Conservation (phyloP, 1,140 invertebrate species). For the Pinna nobilis region DNA sequence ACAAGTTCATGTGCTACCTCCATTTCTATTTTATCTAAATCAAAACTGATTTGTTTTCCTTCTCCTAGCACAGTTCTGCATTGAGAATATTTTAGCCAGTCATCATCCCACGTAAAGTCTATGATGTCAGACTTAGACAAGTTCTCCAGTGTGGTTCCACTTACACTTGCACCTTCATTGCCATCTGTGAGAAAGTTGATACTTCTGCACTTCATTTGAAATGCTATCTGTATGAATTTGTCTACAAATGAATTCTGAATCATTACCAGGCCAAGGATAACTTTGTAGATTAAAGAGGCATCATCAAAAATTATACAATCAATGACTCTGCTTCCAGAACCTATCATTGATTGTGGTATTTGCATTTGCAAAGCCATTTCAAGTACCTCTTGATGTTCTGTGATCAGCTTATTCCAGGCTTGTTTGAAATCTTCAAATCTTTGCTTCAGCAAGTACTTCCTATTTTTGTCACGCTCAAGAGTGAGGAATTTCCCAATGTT, state of each 20-base stretch:
- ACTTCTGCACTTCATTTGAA: not conserved
- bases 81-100: conserved; percentile 26
- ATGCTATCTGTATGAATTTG: not conserved
- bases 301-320: conserved; percentile 23
- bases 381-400: not conserved
- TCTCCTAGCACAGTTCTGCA: conserved; percentile 18
- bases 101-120: conserved; percentile 11
- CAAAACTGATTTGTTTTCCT: conserved; percentile 15
- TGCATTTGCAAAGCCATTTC: too few species aligned
- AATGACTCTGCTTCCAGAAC: not conserved
- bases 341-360: not conserved
- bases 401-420: conserved; percentile 42
- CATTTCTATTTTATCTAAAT: conserved; percentile 31
- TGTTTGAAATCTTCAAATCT: conserved; percentile 36
- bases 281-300: conserved; percentile 5
- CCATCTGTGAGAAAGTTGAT: not conserved
- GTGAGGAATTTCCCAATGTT: conserved; percentile 33
- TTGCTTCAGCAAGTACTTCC: conserved; percentile 26
- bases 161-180: not conserved
- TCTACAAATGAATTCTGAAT: conserved; percentile 31
- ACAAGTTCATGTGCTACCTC: conserved; percentile 19
- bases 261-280: conserved; percentile 4
- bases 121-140: conserved; percentile 12
- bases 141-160: conserved; percentile 7
- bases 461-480: conserved; percentile 11